Percentiles rank a stretch among this genome's conserved stretches.
Conservation (phyloP, 2,797 vertebrate species). For the Sardinella longiceps region DNA sequence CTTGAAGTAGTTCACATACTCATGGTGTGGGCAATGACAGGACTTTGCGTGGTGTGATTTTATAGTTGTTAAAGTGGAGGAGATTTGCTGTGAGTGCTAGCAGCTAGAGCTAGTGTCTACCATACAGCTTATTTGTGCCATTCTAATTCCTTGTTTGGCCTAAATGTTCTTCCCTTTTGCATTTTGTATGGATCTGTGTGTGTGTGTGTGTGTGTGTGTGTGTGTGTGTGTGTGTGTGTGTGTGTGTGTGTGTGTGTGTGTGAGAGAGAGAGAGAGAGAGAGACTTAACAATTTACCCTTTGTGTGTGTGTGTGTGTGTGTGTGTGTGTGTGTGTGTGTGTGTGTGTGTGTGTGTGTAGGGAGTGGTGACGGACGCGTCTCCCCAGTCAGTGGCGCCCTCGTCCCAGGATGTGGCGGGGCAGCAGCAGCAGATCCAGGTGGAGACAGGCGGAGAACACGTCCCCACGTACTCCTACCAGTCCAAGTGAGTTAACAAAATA, state of each 20-base stretch:
- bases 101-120: too few species aligned
- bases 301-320: background rate
- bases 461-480: conserved; percentile 93
- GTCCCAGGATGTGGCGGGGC: conserved; percentile 91
- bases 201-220: background rate
- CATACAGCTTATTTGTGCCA: background rate
- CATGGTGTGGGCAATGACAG: too few species aligned
- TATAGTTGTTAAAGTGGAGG: too few species aligned
- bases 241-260: conserved; percentile 23
- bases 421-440: conserved; percentile 95
- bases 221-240: conserved; percentile 4
- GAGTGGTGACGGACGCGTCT: conserved; percentile 92
- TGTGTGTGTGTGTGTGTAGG: conserved; percentile 67
- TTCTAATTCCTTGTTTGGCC: background rate
- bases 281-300: background rate
- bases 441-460: conserved; percentile 89
- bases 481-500: conserved; percentile 83
- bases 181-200: background rate
- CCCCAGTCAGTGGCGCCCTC: conserved; percentile 92
- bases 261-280: background rate
- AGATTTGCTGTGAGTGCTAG: background rate
- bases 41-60: too few species aligned
- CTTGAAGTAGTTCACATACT: too few species aligned
- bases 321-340: conserved; percentile 17
- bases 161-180: background rate